phyloP scores from a whole-genome alignment of 2,888 invertebrate species.

The Coronaproctus castanopsis region DNA sequence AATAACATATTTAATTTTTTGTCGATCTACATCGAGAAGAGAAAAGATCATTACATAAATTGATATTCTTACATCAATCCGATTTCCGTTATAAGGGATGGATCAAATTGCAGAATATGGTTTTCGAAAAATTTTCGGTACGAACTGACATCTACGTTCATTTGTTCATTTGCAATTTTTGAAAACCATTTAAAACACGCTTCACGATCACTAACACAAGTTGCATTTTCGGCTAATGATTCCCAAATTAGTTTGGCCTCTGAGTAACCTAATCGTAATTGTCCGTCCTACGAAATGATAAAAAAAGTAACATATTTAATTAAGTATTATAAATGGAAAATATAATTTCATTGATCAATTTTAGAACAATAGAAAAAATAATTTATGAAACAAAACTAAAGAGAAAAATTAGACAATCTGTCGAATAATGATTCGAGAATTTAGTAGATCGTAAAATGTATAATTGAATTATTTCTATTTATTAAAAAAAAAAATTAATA shows the following conservation, averaged over 20 bases:
- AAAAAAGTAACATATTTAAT: conserved; percentile 2
- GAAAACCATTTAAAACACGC: conserved; percentile 98
- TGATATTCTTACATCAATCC: conserved; percentile 75
- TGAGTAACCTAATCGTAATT: conserved; percentile 87
- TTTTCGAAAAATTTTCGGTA: conserved; percentile 89
- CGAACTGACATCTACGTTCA: conserved; percentile 87
- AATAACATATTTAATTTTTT: no score
- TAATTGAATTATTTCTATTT: no score
- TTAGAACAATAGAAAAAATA: background rate
- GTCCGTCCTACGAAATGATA: conserved; percentile 48
- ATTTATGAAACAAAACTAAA: no score
- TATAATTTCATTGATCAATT: background rate
- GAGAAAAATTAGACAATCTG: no score
- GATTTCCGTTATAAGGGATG: conserved; percentile 67
- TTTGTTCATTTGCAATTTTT: conserved; percentile 89
- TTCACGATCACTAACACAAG: conserved; percentile 78
- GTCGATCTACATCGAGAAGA: no score
- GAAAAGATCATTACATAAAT: no score
- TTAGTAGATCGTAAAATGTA: no score
- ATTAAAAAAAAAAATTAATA: no score
- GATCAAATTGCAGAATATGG: conserved; percentile 79
- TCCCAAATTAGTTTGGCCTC: conserved; percentile 96
- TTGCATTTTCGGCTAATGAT: conserved; percentile 80
- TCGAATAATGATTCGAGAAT: no score
- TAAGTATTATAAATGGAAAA: background rate